Base-by-base conservation (phyloP, 1,140 invertebrate species). In the Uloborus diversus region DNA sequence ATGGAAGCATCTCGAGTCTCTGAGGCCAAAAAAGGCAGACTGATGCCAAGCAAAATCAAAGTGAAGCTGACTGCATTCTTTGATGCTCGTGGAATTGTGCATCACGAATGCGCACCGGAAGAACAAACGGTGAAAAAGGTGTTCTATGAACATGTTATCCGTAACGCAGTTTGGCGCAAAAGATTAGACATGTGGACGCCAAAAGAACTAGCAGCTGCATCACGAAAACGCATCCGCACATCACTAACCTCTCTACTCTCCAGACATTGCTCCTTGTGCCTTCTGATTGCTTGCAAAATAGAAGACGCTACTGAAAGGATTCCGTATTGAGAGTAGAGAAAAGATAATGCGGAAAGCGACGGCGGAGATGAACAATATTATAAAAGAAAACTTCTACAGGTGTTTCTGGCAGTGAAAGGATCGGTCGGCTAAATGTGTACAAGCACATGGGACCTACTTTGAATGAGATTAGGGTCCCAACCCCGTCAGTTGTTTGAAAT, bases 381-480 rank as follows among this genome's bases (percentile, higher is more conserved):
- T 28, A 61, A 70, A 70, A 70, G 51, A 70, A 70, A n/a, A 7
- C 28, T 35, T 70, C 28, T n/a, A 56, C 1, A 53, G 23, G 51
- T 70, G 28, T 70, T 70, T 70, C 23, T 20, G 23, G 66, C 66
- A 70, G 66, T 70, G 28, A 51, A 56, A 56, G 33, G 49, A 53
- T 33, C 20, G 20, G 49, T 56, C 49, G 30, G 17, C 28, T 53
- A 70, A 56, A 32, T 70, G 66, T 56, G 47, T 70, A 30, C 2
- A 56, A 20, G 66, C 20, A 35, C 28, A 69, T 53, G 49, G 4
- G 47, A 51, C 17, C 49, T 56, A 70, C 49, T 35, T 32, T 20
- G n/a, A 70, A 70, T 17, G 66, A 32, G 23, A 35, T 56, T 35
- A 7, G 28, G 66, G 4, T 35, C n/a, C 28, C 30, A 25, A 61